Evolutionary conservation across 2,113 vertebrate genomes (phyloP).

Genomic region (Emydocephalus ijimae): DNA sequence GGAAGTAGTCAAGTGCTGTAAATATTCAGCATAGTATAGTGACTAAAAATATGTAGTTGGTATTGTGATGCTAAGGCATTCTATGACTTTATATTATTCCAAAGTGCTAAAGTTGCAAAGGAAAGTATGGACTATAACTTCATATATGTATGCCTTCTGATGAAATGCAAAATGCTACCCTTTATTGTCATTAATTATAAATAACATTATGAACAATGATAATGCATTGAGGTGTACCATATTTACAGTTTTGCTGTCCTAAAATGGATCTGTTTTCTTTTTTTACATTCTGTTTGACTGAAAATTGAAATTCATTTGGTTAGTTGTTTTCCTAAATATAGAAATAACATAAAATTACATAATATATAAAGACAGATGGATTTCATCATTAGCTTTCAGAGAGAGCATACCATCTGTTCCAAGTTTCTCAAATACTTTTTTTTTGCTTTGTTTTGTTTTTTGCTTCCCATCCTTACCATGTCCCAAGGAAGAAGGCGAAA

Average conservation of each 20-base stretch:
- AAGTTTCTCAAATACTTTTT: background rate
- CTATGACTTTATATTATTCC: background rate
- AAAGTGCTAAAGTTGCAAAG: background rate
- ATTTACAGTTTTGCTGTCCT: background rate
- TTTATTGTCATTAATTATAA: background rate
- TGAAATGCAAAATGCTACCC: background rate
- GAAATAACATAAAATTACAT: background rate
- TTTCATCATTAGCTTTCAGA: background rate
- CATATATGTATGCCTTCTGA: background rate
- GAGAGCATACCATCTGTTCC: background rate
- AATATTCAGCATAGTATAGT: background rate
- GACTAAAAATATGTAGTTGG: background rate
- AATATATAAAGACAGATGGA: background rate
- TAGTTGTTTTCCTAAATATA: background rate
- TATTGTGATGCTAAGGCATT: background rate
- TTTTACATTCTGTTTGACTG: background rate
- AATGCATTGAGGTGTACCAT: background rate
- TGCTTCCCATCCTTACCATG: background rate
- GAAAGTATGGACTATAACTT: background rate
- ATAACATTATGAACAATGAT: background rate
- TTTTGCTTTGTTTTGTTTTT: background rate
- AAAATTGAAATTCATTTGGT: background rate
- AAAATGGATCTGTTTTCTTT: background rate
- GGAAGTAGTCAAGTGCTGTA: background rate
- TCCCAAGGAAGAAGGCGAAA: constrained; percentile 70